Evolutionary conservation across 2,797 vertebrate species (phyloP).

Genomic region (Todus mexicanus): DNA sequence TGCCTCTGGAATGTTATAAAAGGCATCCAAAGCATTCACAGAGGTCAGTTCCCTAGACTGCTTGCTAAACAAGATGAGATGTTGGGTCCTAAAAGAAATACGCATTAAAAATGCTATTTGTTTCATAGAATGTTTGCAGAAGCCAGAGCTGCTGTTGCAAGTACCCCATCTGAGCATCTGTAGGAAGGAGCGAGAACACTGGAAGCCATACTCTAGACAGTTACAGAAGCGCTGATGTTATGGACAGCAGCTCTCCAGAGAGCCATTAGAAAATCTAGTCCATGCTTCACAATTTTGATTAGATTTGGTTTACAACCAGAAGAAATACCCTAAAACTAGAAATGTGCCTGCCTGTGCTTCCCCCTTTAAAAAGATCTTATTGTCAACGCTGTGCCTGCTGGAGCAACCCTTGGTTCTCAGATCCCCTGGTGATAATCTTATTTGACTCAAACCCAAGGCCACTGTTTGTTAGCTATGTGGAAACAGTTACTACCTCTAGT

Average conservation of each 20-base stretch:
- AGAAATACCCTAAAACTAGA: background rate
- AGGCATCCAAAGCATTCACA: constrained; percentile 43
- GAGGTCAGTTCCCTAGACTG: constrained; percentile 11
- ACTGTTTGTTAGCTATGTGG: background rate
- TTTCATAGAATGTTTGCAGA: background rate
- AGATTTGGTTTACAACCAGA: background rate
- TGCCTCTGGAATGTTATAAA: constrained; percentile 10
- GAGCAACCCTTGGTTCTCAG: background rate
- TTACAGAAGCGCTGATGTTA: background rate
- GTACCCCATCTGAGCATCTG: background rate
- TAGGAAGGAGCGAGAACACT: background rate
- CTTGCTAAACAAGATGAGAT: background rate
- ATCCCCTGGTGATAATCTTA: background rate
- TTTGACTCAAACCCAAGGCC: background rate
- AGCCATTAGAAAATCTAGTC: background rate
- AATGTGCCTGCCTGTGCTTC: background rate
- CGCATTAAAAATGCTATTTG: background rate
- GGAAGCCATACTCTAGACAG: background rate
- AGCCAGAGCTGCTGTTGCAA: background rate
- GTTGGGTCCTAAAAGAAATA: background rate
- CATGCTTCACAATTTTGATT: background rate
- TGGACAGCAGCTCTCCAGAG: background rate
- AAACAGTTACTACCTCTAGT: background rate
- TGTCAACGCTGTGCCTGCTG: background rate
- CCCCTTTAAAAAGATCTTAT: background rate